Evolutionary conservation across 2,113 vertebrate genomes (phyloP).

Genomic region (Chionodraco myersi): DNA sequence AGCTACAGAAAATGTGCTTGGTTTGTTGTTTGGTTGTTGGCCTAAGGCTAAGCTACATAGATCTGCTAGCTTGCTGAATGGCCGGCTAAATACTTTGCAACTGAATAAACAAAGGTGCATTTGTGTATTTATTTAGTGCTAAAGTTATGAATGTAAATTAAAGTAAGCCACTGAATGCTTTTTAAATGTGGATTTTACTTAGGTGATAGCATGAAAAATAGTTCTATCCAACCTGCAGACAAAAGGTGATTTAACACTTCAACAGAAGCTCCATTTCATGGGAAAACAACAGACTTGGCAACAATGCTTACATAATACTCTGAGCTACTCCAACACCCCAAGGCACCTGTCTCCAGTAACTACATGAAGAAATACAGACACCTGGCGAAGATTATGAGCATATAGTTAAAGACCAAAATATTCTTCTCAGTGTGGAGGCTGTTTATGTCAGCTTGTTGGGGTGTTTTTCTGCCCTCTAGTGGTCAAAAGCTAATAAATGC

Average conservation of each 20-base stretch:
- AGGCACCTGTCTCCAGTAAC: not conserved
- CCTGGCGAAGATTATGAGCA: not conserved
- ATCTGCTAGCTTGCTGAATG: not conserved
- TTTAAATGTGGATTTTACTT: too few relatives aligned
- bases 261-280: too few relatives aligned
- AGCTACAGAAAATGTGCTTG: too few relatives aligned
- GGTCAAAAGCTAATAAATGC: not conserved
- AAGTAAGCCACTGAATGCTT: too few relatives aligned
- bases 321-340: not conserved
- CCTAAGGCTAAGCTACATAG: too few relatives aligned
- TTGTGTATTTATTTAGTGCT: not conserved
- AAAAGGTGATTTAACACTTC: too few relatives aligned
- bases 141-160: not conserved
- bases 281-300: too few relatives aligned
- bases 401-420: not conserved
- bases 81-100: not conserved
- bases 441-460: not conserved
- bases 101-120: not conserved
- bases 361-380: not conserved
- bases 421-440: not conserved
- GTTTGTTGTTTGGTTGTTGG: not conserved
- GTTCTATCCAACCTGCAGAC: too few relatives aligned
- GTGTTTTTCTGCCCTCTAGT: not conserved
- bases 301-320: too few relatives aligned
- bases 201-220: too few relatives aligned